Percentiles rank a stretch among this genome's conserved stretches.
phyloP scores from a whole-genome alignment of 2,113 vertebrate species.

The Recurvirostra avosetta region DNA sequence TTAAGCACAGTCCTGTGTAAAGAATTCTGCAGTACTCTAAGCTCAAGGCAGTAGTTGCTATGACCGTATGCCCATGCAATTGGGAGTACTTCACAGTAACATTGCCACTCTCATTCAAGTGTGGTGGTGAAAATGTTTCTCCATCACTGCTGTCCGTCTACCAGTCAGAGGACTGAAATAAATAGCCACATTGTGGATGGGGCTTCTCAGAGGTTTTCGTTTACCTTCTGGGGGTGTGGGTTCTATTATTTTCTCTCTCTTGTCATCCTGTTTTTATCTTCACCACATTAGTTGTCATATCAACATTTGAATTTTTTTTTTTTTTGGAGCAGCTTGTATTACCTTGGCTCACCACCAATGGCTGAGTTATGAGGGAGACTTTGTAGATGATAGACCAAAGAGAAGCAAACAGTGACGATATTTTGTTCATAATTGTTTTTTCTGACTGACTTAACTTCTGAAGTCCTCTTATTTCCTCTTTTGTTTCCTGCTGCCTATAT shows the following conservation, averaged over 20 bases:
- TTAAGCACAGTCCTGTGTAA: neutral
- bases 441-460: neutral
- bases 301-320: neutral
- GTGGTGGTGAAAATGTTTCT: neutral
- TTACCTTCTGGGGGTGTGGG: neutral
- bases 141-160: neutral
- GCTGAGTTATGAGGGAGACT: neutral
- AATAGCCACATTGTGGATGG: neutral
- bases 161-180: neutral
- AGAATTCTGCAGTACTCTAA: neutral
- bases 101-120: neutral
- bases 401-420: neutral
- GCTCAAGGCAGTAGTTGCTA: neutral
- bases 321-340: neutral
- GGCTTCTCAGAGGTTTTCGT: neutral
- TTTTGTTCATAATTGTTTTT: neutral
- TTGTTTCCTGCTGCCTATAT: neutral
- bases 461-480: neutral
- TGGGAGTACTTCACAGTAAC: neutral
- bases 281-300: neutral
- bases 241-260: neutral
- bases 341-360: neutral
- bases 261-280: neutral
- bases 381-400: neutral
- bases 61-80: neutral